These are phyloP conservation scores for Campylomormyrus numenius DNA, from an alignment of 2,113 vertebrate species.

Conservation along the genomic window DNA sequence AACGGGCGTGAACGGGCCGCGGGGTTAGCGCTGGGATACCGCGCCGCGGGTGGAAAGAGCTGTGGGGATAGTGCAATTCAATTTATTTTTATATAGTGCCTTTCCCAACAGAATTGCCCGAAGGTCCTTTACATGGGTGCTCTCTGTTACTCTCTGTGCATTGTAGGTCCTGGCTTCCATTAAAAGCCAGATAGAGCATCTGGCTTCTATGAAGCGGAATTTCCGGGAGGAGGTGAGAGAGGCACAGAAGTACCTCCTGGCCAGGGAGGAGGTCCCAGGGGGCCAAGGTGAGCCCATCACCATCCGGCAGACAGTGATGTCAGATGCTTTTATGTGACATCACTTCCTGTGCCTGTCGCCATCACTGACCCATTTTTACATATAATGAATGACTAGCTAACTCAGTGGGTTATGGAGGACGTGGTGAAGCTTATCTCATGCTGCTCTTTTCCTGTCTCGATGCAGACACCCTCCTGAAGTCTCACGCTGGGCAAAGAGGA, in stretches of 20 bases:
- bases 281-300: constrained; percentile 47
- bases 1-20: neutral
- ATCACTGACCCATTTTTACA: neutral
- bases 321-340: neutral
- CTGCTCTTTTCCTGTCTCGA: neutral
- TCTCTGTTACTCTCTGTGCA: neutral
- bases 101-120: too few species aligned
- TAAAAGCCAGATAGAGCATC: constrained; percentile 82
- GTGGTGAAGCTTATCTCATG: neutral
- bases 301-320: neutral
- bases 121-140: too few species aligned
- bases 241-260: constrained; percentile 80
- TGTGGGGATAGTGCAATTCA: neutral
- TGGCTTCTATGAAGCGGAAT: constrained; percentile 67
- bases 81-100: too few species aligned
- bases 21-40: neutral
- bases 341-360: neutral
- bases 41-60: neutral
- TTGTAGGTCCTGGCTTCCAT: constrained; percentile 78
- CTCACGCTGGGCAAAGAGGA: constrained; percentile 40
- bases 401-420: neutral
- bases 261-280: constrained; percentile 67
- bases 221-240: constrained; percentile 72
- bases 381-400: neutral
- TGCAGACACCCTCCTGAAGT: constrained; percentile 61